Conservation (phyloP, 2,888 invertebrate species). For the Patella depressa region DNA sequence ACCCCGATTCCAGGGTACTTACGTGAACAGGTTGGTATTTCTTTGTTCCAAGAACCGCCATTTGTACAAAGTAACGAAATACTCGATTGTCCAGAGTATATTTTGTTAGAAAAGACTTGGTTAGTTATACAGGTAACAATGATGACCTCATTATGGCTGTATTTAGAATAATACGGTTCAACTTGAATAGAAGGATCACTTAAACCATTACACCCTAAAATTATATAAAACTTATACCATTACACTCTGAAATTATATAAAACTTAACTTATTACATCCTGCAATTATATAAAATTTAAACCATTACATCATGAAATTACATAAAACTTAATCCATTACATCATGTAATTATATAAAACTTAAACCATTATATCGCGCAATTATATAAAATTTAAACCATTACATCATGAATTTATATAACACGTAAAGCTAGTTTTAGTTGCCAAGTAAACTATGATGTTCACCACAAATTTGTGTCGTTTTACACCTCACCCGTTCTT, state of each 20-base stretch:
- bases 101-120: conserved; percentile 40
- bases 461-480: neutral
- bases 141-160: conserved; percentile 36
- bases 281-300: too few relatives aligned
- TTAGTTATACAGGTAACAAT: conserved; percentile 45
- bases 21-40: conserved; percentile 37
- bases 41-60: conserved; percentile 46
- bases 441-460: neutral
- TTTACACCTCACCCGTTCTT: neutral
- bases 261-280: too few relatives aligned
- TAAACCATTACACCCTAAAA: conserved; percentile 44
- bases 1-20: conserved; percentile 60
- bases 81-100: conserved; percentile 32
- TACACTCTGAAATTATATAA: too few relatives aligned
- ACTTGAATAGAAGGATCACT: conserved; percentile 30
- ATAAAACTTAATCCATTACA: too few relatives aligned
- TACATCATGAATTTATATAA: too few relatives aligned
- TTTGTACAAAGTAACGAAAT: conserved; percentile 43
- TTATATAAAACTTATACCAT: neutral
- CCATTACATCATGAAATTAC: too few relatives aligned
- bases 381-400: too few relatives aligned
- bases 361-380: too few relatives aligned
- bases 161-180: conserved; percentile 25
- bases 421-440: too few relatives aligned
- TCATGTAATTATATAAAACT: too few relatives aligned